These are phyloP conservation scores for Tupaia tana DNA, from an alignment of 2,113 vertebrate species.

Conservation along the genomic window DNA sequence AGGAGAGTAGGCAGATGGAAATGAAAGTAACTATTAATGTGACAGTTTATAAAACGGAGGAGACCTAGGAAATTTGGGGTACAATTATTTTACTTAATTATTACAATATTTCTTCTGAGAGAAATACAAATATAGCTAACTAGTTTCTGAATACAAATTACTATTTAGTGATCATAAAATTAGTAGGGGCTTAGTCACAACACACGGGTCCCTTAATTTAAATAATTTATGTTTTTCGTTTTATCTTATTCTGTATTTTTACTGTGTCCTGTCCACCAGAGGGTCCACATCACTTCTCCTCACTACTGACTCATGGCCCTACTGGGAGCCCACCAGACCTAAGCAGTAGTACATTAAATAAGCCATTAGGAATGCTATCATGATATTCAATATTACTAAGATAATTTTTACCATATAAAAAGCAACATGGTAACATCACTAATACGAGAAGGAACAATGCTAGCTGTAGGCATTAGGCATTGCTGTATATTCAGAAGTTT, in stretches of 20 bases:
- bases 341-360: neutral
- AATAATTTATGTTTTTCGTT: neutral
- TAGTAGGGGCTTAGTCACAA: neutral
- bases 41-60: neutral
- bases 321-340: neutral
- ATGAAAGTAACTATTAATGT: neutral
- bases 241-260: neutral
- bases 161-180: neutral
- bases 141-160: neutral
- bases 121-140: neutral
- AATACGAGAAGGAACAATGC: neutral
- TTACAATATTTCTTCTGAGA: neutral
- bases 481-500: neutral
- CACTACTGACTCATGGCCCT: neutral
- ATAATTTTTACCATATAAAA: neutral
- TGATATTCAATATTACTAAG: neutral
- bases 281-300: neutral
- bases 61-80: neutral
- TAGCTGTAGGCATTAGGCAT: neutral
- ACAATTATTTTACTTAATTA: neutral
- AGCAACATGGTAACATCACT: neutral
- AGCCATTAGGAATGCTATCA: neutral
- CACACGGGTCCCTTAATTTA: neutral
- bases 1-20: neutral
- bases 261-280: neutral